A percentile compares a stretch with the other conserved stretches of the same genome.
Conservation (phyloP, 1,140 invertebrate genomes). For the Paralvinella palmiformis region DNA sequence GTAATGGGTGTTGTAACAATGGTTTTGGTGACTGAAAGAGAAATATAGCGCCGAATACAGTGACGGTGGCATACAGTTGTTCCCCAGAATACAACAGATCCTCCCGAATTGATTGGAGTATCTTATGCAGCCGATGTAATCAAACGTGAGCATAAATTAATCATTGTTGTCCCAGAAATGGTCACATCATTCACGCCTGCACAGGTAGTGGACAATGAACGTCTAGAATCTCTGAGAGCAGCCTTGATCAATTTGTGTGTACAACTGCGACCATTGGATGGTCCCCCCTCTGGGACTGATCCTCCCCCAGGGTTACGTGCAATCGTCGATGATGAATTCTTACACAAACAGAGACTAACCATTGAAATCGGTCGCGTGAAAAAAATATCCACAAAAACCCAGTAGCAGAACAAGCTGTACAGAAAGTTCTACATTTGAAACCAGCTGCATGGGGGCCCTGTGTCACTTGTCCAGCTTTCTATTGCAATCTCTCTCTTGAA, state of each 20-base stretch:
- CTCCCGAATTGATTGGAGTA: background rate
- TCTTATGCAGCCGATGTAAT: background rate
- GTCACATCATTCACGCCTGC: background rate
- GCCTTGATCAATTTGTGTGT: background rate
- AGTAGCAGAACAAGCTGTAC: background rate
- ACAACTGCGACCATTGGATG: conserved; percentile 30
- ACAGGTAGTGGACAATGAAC: background rate
- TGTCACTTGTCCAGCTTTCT: no score
- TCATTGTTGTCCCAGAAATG: background rate
- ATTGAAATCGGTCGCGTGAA: background rate
- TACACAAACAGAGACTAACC: conserved; percentile 8
- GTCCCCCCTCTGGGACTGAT: conserved; percentile 20
- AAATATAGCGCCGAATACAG: no score
- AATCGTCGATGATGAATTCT: conserved; percentile 24
- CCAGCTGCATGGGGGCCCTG: background rate
- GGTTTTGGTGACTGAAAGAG: no score
- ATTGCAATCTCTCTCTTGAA: background rate
- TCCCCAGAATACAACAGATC: background rate
- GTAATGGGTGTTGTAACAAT: no score
- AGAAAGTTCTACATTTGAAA: background rate
- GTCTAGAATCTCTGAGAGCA: background rate
- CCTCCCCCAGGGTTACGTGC: background rate
- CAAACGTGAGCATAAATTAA: background rate
- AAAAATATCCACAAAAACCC: background rate
- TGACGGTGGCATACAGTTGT: no score